Percentiles rank a stretch among this genome's conserved stretches.
phyloP scores from a whole-genome alignment of 2,797 vertebrate genomes.

The Pitangus sulphuratus region DNA sequence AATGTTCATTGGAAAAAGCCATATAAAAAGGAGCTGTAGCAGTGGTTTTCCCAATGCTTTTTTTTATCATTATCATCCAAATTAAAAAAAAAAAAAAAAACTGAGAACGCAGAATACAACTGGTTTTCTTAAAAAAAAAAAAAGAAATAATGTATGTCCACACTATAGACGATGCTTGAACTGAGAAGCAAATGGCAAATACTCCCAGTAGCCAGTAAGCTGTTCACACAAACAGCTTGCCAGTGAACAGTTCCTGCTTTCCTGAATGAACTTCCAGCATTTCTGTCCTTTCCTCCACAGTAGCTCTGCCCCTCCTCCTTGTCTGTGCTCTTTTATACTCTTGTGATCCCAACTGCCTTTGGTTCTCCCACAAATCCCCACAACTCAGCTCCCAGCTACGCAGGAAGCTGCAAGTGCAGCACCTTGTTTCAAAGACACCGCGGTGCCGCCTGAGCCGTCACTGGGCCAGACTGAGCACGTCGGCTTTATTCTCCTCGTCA shows the following conservation, averaged over 20 bases:
- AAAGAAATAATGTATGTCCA: neutral
- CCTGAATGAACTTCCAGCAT: neutral
- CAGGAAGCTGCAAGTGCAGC: rapidly evolving
- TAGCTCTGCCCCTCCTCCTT: neutral
- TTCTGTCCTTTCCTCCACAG: neutral
- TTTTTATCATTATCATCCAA: neutral
- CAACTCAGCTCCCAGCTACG: neutral
- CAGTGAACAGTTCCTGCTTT: neutral
- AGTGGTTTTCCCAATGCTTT: neutral
- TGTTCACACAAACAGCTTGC: neutral
- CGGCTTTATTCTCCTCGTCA: rapidly evolving
- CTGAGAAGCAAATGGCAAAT: neutral
- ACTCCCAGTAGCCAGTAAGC: neutral
- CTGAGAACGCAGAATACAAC: neutral
- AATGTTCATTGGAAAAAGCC: neutral
- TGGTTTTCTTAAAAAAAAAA: neutral
- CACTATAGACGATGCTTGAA: neutral
- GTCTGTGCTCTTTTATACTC: neutral
- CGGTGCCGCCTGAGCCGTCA: neutral
- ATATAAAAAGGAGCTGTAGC: neutral
- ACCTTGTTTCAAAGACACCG: neutral
- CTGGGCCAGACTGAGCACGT: rapidly evolving
- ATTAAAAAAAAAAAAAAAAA: neutral
- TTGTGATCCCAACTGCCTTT: rapidly evolving
- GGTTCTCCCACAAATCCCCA: neutral